These are phyloP conservation scores for Alouatta palliata DNA, from an alignment of 2,113 vertebrate genomes.

Conservation along the genomic window DNA sequence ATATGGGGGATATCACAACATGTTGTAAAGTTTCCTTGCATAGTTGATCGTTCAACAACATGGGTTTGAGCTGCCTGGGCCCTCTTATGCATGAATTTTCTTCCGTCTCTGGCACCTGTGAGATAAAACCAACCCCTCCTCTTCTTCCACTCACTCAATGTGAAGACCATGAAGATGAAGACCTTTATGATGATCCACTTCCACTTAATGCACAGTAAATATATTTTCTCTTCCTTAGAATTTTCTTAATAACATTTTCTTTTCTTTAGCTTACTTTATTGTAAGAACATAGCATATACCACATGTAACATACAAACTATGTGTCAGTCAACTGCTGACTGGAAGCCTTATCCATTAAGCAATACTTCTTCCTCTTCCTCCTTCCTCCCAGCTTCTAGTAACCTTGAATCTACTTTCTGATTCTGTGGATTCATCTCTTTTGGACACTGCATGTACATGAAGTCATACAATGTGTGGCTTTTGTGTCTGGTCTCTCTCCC, in stretches of 20 bases:
- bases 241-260: not conserved
- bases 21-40: not conserved
- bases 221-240: too few relatives aligned
- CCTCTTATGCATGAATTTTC: not conserved
- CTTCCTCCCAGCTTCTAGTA: not conserved
- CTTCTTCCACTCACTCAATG: too few relatives aligned
- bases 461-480: not conserved
- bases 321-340: not conserved
- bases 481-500: not conserved
- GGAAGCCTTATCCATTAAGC: not conserved
- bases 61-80: not conserved
- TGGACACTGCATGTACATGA: not conserved
- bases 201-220: not conserved
- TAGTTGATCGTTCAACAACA: not conserved
- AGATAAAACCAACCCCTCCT: not conserved
- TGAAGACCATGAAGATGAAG: not conserved
- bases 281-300: not conserved
- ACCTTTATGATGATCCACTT: not conserved
- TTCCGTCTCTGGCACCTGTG: not conserved
- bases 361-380: not conserved
- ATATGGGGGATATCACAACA: not conserved
- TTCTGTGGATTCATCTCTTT: not conserved
- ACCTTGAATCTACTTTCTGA: not conserved
- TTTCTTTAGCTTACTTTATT: not conserved
- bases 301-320: not conserved